These are phyloP conservation scores for Cosmia trapezina DNA, from an alignment of 2,888 invertebrate species.

Conservation along the genomic window DNA sequence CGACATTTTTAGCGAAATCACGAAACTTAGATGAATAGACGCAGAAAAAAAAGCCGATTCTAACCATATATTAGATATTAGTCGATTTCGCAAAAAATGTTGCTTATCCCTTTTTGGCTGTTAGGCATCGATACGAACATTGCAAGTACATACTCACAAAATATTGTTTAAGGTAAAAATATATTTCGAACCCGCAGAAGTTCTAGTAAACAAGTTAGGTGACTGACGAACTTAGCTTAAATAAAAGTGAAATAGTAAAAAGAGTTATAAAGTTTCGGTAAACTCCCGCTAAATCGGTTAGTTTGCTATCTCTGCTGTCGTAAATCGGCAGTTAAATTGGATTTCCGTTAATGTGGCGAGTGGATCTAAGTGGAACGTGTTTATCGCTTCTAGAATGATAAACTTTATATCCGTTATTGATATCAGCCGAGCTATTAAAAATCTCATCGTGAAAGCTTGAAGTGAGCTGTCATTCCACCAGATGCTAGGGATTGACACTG, in stretches of 20 bases:
- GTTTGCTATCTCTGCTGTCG: slow-evolving; percentile 45
- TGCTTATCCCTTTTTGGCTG: no score
- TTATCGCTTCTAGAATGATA: slow-evolving; percentile 18
- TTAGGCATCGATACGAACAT: no score
- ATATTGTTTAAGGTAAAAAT: background rate
- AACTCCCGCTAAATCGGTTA: slow-evolving; percentile 62
- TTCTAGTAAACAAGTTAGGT: slow-evolving; percentile 36
- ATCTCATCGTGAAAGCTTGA: no score
- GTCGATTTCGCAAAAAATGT: no score
- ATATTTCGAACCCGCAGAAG: background rate
- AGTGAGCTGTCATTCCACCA: no score
- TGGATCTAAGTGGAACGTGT: slow-evolving; percentile 32
- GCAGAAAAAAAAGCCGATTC: no score
- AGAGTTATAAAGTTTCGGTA: slow-evolving; percentile 61
- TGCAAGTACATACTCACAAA: background rate
- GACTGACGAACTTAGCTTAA: slow-evolving; percentile 44
- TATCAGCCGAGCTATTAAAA: no score
- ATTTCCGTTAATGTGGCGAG: slow-evolving; percentile 37
- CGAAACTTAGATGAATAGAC: no score
- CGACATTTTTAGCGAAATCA: no score
- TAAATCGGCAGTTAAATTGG: slow-evolving; percentile 46
- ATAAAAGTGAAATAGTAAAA: slow-evolving; percentile 59
- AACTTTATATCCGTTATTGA: slow-evolving; percentile 10
- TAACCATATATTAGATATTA: no score
- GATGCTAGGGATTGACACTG: no score